Base-by-base conservation (phyloP, 2,888 invertebrate genomes). In the Eupithecia pulchellata region DNA sequence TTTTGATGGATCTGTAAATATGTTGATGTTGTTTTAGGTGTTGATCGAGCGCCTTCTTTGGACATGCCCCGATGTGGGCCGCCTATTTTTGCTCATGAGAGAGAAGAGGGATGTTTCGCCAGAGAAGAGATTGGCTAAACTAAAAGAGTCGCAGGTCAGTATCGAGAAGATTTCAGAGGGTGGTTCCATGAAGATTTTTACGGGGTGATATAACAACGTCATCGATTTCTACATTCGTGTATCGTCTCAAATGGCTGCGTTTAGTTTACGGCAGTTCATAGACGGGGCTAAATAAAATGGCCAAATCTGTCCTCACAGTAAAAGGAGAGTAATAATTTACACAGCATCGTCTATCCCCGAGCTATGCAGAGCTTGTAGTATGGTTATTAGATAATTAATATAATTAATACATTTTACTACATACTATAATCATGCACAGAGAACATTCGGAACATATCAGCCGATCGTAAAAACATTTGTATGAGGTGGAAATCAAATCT, bases 1-100 rank as follows among this genome's bases (percentile, higher is more conserved):
- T 25, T 60, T 13, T 64, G 34, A 5, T 2, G 39, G 55, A 64
- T 65, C 32, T n/a, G 5, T 29, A 14, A 55, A 55, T 14, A 27
- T 27, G 27, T 27, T 55, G 27, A 20, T 17, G n/a, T 60, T 61
- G n/a, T 66, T 73, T 2, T 81, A 94, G 94, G 93, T 94, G 47
- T 86, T 97, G 55, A 94, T 97, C n/a, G 97, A 97, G 86, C 96
- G 97, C 75, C 87, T 97, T 17, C 91, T 97, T 39, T 88, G 96
- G 70, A 96, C 96, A 17, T 96, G 97, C 80, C 96, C 97, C 0
- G 95, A 95, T 13, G 88, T 97, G 32, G 93, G 93, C 14, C 90
- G 89, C 17, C 92, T 97, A 60, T 96, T 95, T 84, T 88, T 96
- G 36, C 91, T 97, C 65, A 91, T 97, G 83, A 83, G 97, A 30